A percentile compares a stretch with the other conserved stretches of the same genome.
These are phyloP conservation scores for Acanthisitta chloris DNA, from an alignment of 2,113 vertebrate species.

Conservation along the genomic window DNA sequence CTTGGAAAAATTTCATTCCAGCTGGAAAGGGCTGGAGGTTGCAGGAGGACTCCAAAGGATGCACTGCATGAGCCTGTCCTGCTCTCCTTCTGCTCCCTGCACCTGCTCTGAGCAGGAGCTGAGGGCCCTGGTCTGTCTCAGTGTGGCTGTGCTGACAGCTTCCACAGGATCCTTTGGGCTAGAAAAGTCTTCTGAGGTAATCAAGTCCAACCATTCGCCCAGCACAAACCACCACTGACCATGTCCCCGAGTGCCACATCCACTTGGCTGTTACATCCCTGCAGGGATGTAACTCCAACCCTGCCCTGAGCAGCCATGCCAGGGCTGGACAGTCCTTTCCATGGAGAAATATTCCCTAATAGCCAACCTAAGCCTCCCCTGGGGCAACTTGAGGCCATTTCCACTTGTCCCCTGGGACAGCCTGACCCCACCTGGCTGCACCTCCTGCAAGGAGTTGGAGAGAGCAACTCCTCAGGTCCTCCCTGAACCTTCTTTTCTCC, in stretches of 20 bases:
- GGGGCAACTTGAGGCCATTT: background rate
- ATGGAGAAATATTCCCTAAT: background rate
- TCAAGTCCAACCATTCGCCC: background rate
- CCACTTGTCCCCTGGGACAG: background rate
- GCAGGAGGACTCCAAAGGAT: background rate
- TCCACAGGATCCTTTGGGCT: background rate
- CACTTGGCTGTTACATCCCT: too few species aligned
- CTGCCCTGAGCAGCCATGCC: background rate
- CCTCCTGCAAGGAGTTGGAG: background rate
- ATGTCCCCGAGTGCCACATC: background rate
- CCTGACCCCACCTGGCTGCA: fast-evolving
- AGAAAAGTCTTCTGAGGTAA: background rate
- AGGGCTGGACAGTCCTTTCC: background rate
- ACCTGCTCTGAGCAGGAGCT: background rate
- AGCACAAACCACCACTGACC: background rate
- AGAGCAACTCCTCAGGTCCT: background rate
- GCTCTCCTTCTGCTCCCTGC: background rate
- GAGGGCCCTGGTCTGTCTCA: background rate
- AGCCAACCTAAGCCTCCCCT: too few species aligned
- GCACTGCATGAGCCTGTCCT: background rate
- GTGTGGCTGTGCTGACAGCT: background rate
- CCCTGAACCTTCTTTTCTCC: background rate
- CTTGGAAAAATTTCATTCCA: background rate
- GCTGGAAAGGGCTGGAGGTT: background rate
- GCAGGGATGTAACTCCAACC: background rate